Percentiles rank a stretch among this genome's conserved stretches.
phyloP scores from a whole-genome alignment of 2,113 vertebrate genomes.

The Neomonachus schauinslandi region DNA sequence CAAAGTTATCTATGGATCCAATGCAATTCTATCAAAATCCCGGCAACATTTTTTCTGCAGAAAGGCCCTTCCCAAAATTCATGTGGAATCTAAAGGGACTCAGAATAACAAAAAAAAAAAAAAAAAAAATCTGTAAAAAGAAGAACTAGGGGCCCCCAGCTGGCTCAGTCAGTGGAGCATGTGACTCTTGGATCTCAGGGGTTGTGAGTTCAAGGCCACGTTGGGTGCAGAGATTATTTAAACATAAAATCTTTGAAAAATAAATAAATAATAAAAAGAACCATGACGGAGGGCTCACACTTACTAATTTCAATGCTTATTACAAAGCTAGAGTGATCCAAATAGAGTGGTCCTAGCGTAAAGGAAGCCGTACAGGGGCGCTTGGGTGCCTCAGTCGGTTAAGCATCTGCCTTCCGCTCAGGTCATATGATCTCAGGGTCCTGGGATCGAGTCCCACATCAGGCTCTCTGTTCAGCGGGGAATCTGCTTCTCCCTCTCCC shows the following conservation, averaged over 20 bases:
- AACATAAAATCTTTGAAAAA: not conserved
- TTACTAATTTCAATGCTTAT: not conserved
- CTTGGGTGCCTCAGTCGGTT: not conserved
- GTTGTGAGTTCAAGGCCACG: not conserved
- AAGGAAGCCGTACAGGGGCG: too few relatives aligned
- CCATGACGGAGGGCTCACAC: not conserved
- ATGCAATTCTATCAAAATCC: not conserved
- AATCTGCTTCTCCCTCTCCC: not conserved
- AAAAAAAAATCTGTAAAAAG: not conserved
- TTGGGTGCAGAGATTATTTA: not conserved
- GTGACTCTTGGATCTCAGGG: not conserved
- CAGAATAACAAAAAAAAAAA: not conserved
- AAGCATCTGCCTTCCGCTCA: not conserved
- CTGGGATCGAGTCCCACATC: too few relatives aligned
- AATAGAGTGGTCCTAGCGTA: not conserved
- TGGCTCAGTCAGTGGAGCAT: not conserved
- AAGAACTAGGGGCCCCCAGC: not conserved
- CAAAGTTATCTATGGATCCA: not conserved
- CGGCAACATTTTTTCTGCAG: not conserved
- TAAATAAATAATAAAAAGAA: not conserved
- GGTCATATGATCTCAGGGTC: not conserved
- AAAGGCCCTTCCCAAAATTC: not conserved
- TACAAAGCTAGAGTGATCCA: not conserved
- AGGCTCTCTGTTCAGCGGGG: not conserved
- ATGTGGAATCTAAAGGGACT: not conserved